Evolutionary conservation across 2,888 invertebrate genomes (phyloP).

Genomic region (Ochropleura leucogaster): DNA sequence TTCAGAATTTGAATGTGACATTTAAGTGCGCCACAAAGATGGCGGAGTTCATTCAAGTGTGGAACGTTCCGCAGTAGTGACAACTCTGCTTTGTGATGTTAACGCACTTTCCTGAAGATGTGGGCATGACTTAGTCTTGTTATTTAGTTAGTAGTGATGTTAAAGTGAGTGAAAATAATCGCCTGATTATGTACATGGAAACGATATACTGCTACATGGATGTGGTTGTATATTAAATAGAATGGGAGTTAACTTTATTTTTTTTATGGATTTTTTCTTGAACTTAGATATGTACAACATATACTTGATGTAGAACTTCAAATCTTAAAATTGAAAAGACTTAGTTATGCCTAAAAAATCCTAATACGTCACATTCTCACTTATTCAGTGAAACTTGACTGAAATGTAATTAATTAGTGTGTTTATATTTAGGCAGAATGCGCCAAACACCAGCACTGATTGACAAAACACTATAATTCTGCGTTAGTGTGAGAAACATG

Average conservation of each 20-base stretch:
- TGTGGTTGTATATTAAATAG: constrained; percentile 21
- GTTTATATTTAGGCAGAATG: constrained; percentile 59
- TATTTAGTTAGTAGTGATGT: constrained; percentile 41
- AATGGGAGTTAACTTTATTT: constrained; percentile 22
- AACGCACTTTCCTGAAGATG: constrained; percentile 15
- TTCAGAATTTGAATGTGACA: constrained; percentile 92
- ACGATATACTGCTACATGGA: constrained; percentile 21
- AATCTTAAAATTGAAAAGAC: constrained; percentile 17
- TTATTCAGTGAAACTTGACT: constrained; percentile 60
- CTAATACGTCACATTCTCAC: constrained; percentile 36
- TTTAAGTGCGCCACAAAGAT: constrained; percentile 68
- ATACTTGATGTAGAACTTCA: constrained; percentile 10
- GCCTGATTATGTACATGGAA: constrained; percentile 34
- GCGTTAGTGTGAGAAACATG: constrained; percentile 69
- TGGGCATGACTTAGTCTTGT: constrained; percentile 60
- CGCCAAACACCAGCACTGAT: constrained; percentile 71
- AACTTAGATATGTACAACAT: constrained; percentile 17
- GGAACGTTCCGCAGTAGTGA: background rate
- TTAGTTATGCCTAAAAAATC: constrained; percentile 48
- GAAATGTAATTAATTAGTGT: constrained; percentile 62
- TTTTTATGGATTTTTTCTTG: constrained; percentile 11
- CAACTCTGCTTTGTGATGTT: background rate
- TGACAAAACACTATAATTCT: constrained; percentile 59
- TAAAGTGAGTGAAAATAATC: constrained; percentile 24
- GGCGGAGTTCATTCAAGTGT: constrained; percentile 24